Evolutionary conservation across 2,888 invertebrate species (phyloP).

Genomic region (Zootermopsis nevadensis): DNA sequence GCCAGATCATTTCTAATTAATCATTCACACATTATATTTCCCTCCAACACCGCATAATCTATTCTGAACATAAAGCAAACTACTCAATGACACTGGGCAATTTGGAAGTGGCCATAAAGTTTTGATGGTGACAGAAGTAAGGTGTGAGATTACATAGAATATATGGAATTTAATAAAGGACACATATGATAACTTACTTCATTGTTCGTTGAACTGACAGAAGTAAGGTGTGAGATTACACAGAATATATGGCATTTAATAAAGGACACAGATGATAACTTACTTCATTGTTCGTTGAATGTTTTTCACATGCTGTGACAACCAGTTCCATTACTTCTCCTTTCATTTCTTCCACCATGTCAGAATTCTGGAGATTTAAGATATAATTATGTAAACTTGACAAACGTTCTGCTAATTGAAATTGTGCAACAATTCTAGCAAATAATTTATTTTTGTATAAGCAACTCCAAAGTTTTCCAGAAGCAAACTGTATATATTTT

Average conservation of each 20-base stretch:
- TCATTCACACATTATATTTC: too few species aligned
- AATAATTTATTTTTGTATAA: background rate
- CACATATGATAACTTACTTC: slow-evolving; percentile 68
- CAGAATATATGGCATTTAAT: too few species aligned
- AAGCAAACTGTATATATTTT: background rate
- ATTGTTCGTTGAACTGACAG: slow-evolving; percentile 76
- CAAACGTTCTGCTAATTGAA: background rate
- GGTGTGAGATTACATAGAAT: too few species aligned
- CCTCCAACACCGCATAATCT: too few species aligned
- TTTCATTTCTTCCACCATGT: slow-evolving; percentile 95
- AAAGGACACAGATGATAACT: slow-evolving; percentile 48
- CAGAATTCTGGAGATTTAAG: slow-evolving; percentile 75
- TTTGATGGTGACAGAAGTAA: too few species aligned
- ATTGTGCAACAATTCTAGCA: background rate
- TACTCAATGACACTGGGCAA: too few species aligned
- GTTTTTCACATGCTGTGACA: slow-evolving; percentile 94
- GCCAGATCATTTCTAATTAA: too few species aligned
- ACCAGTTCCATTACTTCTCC: slow-evolving; percentile 90
- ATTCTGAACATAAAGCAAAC: too few species aligned
- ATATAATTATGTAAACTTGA: background rate
- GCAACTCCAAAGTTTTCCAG: background rate
- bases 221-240: too few species aligned
- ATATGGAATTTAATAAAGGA: too few species aligned
- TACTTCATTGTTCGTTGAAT: slow-evolving; percentile 85
- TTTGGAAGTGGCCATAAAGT: too few species aligned